Evolutionary conservation across 2,888 invertebrate species (phyloP).

Genomic region (Drosophila histrio): DNA sequence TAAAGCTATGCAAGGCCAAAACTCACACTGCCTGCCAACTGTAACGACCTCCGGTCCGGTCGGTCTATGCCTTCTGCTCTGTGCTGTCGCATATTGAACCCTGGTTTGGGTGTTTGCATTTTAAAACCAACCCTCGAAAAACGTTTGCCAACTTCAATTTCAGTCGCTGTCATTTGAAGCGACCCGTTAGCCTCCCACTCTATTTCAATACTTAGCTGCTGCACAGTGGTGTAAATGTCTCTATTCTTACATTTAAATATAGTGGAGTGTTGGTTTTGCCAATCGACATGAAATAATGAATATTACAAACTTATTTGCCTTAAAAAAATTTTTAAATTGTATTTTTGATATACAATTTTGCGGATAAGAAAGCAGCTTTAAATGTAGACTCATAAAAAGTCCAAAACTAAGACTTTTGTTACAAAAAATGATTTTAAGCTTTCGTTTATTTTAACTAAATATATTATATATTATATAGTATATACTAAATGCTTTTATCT

Average conservation of each 20-base stretch:
- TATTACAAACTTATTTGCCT: too few relatives aligned
- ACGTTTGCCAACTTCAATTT: slow-evolving; percentile 75
- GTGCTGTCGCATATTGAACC: slow-evolving; percentile 32
- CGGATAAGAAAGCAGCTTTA: too few relatives aligned
- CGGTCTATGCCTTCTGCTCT: slow-evolving; percentile 19
- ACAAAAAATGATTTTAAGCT: too few relatives aligned
- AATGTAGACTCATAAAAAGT: too few relatives aligned
- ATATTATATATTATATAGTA: too few relatives aligned
- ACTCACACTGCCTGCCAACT: slow-evolving; percentile 45
- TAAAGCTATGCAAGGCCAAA: slow-evolving; percentile 62
- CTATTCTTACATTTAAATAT: background rate
- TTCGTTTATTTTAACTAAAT: too few relatives aligned
- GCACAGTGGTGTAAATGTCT: slow-evolving; percentile 27
- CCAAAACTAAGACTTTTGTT: too few relatives aligned
- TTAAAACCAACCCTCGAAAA: slow-evolving; percentile 75
- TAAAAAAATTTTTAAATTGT: too few relatives aligned
- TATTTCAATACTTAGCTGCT: slow-evolving; percentile 1
- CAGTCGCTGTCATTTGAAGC: slow-evolving; percentile 71
- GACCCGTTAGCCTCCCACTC: slow-evolving; percentile 28
- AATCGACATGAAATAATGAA: too few relatives aligned
- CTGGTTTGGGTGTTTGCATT: slow-evolving; percentile 68
- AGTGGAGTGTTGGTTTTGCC: too few relatives aligned
- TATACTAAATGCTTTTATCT: too few relatives aligned
- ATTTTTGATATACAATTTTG: too few relatives aligned
- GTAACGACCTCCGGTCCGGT: slow-evolving; percentile 14